Evolutionary conservation across 2,113 vertebrate genomes (phyloP), one percentile per base, ranked within the genome.

Genomic region (Dipodomys merriami): DNA sequence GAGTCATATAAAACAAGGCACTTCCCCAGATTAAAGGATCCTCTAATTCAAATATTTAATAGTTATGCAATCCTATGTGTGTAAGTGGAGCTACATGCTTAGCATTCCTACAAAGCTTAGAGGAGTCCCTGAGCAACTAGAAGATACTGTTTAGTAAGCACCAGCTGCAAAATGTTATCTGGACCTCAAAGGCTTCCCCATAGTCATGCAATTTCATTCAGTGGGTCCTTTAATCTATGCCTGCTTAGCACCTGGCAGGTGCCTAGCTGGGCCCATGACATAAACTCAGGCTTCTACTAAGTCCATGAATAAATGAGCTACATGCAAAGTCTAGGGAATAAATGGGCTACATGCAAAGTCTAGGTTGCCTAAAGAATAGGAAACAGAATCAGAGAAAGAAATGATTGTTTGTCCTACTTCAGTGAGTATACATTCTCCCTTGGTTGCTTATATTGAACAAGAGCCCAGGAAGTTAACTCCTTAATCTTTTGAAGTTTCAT

Each of bases 321-420:
- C 73, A 19, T 60, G 62, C 86, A 79, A 91, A 76, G 65, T 72
- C 65, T 69, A 77, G 74, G 30, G 53, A 57, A 57, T 25, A 27
- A 95, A 82, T 71, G 67, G 82, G 35, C 68, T 87, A 25, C 73
- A 19, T 60, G 62, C 86, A 79, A 91, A 76, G 65, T 72, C 65
- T 69, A 77, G 74, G 30, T 39, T 84, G n/a, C 65, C 22, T 30
- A 6, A 92, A 33, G 81, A 94, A 69, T 62, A 46, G 25, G 27
- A 74, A 95, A 80, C 65, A 44, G 49, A 79, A 76, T 69, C 64
- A 83, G 46, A 83, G 72, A 88, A 49, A 23, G 74, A 88, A 95
- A 80, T 25, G 22, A 1, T 29, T 27, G 5, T 82, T 76, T 25
- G 22, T 62, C 11, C n/a, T 7, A 46, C 49, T 35, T 88, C 33